Conservation (phyloP, 2,113 vertebrate genomes). For the Cottus gobio region DNA sequence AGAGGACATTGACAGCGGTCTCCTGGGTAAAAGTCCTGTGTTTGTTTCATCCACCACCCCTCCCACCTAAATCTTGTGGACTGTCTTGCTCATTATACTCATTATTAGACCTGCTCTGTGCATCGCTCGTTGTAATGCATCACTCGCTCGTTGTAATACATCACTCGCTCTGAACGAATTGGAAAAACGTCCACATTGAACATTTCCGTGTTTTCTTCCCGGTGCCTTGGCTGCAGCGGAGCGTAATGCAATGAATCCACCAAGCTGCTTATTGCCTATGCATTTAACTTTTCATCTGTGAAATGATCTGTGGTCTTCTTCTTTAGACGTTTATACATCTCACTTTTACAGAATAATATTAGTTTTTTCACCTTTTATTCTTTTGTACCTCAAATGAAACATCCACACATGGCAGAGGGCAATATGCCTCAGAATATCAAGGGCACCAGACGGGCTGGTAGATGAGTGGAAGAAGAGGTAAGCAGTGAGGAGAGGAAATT, state of each 20-base stretch:
- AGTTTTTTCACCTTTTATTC: not conserved
- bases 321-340: not conserved
- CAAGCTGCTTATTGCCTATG: not conserved
- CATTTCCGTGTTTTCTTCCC: no score
- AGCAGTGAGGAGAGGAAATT: conserved; percentile 64
- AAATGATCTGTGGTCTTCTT: not conserved
- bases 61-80: no score
- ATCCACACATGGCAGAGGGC: not conserved
- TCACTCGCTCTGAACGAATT: no score
- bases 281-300: not conserved
- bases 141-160: no score
- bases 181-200: no score
- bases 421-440: not conserved
- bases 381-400: not conserved
- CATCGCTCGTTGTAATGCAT: no score
- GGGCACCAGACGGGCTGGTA: conserved; percentile 18
- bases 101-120: no score
- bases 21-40: no score
- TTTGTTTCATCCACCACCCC: no score
- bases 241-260: no score
- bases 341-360: not conserved
- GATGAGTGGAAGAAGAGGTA: conserved; percentile 57
- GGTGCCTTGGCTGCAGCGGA: not conserved
- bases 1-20: no score
- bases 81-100: no score